These are phyloP conservation scores for Sialis lutaria DNA, from an alignment of 2,888 invertebrate species.

Conservation along the genomic window DNA sequence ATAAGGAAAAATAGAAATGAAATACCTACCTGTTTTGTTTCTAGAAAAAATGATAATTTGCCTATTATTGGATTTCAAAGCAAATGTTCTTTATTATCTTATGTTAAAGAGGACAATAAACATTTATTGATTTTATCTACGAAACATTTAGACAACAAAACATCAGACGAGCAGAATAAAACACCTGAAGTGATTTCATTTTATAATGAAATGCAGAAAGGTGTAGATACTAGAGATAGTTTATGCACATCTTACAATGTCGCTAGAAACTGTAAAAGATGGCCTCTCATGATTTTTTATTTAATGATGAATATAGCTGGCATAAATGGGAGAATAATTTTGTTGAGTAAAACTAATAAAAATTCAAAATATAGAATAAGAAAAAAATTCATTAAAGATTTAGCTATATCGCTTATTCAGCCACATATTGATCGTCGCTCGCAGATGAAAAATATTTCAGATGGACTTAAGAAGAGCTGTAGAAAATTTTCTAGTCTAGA, in stretches of 20 bases:
- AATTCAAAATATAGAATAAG: no score
- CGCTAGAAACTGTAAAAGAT: constrained; percentile 11
- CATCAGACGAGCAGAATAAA: not conserved
- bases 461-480: no score
- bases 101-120: constrained; percentile 12
- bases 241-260: constrained; percentile 13
- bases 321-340: no score
- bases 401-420: no score
- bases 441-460: no score
- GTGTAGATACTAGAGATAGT: constrained; percentile 14
- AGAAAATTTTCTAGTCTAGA: no score
- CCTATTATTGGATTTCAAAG: constrained; percentile 15
- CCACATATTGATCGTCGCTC: no score
- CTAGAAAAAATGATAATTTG: constrained; percentile 11
- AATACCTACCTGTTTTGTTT: constrained; percentile 15
- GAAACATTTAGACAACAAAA: constrained; percentile 10
- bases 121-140: constrained; percentile 10
- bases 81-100: constrained; percentile 13
- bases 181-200: constrained; percentile 9
- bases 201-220: constrained; percentile 13
- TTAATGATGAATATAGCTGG: constrained; percentile 3
- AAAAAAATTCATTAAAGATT: no score
- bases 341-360: no score
- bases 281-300: constrained; percentile 13
- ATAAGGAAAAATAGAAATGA: constrained; percentile 15